Evolutionary conservation across 2,797 vertebrate species (phyloP).

Genomic region (Pseudotriccus pelzelni): DNA sequence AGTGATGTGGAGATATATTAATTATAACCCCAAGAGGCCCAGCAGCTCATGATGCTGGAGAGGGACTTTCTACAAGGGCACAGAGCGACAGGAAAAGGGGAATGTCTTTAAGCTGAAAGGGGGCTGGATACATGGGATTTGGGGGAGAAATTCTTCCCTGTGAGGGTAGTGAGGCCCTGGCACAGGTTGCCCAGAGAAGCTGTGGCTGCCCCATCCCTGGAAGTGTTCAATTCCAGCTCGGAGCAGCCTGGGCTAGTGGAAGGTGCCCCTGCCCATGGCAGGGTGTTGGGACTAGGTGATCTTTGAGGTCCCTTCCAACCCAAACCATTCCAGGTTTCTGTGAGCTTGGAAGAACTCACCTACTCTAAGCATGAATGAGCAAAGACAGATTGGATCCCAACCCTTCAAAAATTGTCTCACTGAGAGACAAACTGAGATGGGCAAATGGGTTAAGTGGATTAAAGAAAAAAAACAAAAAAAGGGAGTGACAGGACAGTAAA

Average conservation of each 20-base stretch:
- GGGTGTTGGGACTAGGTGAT: accelerated
- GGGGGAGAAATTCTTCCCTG: accelerated
- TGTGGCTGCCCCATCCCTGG: background rate
- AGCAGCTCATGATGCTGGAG: background rate
- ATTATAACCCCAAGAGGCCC: background rate
- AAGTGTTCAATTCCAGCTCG: background rate
- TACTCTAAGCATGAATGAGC: background rate
- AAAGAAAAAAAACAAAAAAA: background rate
- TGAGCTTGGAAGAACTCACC: background rate
- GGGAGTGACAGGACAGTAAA: background rate
- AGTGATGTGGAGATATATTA: background rate
- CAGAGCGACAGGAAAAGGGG: background rate
- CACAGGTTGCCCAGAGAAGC: background rate
- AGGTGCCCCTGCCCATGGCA: background rate
- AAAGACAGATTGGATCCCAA: background rate
- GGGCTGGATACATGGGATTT: background rate
- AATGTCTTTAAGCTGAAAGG: background rate
- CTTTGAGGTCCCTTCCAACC: background rate
- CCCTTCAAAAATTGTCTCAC: background rate
- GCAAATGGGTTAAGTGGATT: background rate
- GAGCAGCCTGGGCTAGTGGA: accelerated
- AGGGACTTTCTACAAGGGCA: background rate
- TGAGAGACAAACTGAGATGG: background rate
- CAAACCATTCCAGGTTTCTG: background rate
- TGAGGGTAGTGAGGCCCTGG: background rate